A percentile compares a stretch with the other conserved stretches of the same genome.
These are phyloP conservation scores for Calvadosia cruxmelitensis DNA, from an alignment of 30 jellyfish, hydroid and myxozoan genomes.

Conservation along the genomic window DNA sequence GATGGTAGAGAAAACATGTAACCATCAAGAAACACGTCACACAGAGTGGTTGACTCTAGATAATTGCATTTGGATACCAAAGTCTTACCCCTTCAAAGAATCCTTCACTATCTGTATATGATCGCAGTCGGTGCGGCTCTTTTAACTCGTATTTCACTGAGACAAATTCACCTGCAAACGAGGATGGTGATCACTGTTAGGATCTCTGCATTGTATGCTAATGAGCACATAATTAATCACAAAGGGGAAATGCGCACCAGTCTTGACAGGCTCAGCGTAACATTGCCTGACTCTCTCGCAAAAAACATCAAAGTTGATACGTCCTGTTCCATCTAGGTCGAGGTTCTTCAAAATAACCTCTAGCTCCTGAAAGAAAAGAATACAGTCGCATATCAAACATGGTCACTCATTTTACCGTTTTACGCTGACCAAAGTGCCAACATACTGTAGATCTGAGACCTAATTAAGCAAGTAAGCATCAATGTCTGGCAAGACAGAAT, in stretches of 20 bases:
- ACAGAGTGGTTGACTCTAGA: too few relatives aligned
- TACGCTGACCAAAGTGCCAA: too few relatives aligned
- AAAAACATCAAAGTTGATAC: conserved; percentile 57
- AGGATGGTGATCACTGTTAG: conserved; percentile 8
- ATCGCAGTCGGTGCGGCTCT: conserved; percentile 44
- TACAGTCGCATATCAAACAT: too few relatives aligned
- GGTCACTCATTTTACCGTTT: too few relatives aligned
- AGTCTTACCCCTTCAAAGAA: conserved; percentile 74
- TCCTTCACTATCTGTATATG: conserved; percentile 89
- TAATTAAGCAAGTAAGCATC: too few relatives aligned
- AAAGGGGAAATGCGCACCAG: not conserved
- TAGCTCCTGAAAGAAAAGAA: conserved; percentile 44
- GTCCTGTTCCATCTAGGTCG: conserved; percentile 74
- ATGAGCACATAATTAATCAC: too few relatives aligned
- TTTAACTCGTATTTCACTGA: not conserved
- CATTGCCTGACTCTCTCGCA: conserved; percentile 41
- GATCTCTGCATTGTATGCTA: conserved; percentile 18
- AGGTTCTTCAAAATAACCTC: conserved; percentile 45
- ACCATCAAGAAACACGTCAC: too few relatives aligned
- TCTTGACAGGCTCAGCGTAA: not conserved
- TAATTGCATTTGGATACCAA: too few relatives aligned
- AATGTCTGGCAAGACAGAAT: too few relatives aligned
- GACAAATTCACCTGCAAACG: not conserved
- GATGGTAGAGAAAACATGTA: too few relatives aligned
- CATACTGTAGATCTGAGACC: too few relatives aligned